Base-by-base conservation (phyloP, 2,888 invertebrate genomes). In the Thecocarcelia acutangulata region DNA sequence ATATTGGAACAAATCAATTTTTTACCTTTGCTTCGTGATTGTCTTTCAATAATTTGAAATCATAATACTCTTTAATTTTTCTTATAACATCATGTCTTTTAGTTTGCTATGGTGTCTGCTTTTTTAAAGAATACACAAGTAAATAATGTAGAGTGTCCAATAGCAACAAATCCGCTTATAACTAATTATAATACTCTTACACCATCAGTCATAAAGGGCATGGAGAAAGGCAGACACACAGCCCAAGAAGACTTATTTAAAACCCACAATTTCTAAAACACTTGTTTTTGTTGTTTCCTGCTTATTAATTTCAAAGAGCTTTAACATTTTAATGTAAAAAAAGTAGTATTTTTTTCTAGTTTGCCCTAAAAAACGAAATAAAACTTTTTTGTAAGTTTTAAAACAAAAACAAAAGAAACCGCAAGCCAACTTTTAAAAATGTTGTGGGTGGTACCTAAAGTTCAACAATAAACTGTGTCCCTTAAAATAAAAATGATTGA, bases 121-220 rank as follows among this genome's bases (percentile, higher is more conserved):
- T 63, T 12, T 48, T 58, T 24, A 37, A 66, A 50, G 33, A 64
- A 70, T 21, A 78, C 28, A 37, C 63, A 70, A 64, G 42, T 52
- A 17, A 59, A 46, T 37, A 40, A 59, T 33, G 72, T 64, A 52
- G 44, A 78, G 24, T 72, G 37, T 59, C 52, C 44, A 66, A 78
- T 78, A 66, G 66, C 58, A 66, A 21, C 21, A 78, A 82, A 82
- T 64, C 82, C 78, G 82, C 78, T 82, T 82, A 82, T 82, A 82
- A 82, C 70, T 82, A 75, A 82, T 78, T 78, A 82, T 75, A 70
- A 75, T 59, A 48, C 44, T 59, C 44, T 24, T 54, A 56, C 37
- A 58, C 19, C n/a, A 0, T 1, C 9, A 21, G 6, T 15, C 17
- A 28, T 24, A 17, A 44, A 40, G 8, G 15, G 15, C 15, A 15